Evolutionary conservation across 2,113 vertebrate species (phyloP).

Genomic region (Indri indri): DNA sequence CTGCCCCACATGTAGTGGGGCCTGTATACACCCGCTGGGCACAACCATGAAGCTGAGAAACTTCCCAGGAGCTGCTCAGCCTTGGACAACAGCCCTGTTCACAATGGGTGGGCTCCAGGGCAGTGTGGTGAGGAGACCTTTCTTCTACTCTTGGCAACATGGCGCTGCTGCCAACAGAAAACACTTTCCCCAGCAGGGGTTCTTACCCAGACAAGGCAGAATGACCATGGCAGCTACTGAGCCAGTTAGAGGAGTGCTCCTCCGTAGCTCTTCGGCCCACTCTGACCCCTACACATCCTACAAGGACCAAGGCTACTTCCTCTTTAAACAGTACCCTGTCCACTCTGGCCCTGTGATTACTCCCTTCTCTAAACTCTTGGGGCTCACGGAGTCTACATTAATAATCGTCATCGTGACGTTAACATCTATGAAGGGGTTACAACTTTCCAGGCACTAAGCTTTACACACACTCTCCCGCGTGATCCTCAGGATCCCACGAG

Average conservation of each 20-base stretch:
- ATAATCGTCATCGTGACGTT: neutral
- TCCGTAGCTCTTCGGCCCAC: neutral
- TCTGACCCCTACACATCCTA: neutral
- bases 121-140: neutral
- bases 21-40: neutral
- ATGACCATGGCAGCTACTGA: neutral
- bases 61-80: conserved; percentile 23
- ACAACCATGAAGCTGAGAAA: conserved; percentile 64
- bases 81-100: neutral
- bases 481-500: neutral
- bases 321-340: neutral
- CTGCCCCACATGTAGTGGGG: neutral
- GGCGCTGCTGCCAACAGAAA: conserved; percentile 47
- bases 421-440: neutral
- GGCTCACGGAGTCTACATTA: neutral
- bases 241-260: neutral
- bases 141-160: conserved; percentile 34
- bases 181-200: conserved; percentile 54
- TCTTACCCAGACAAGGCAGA: conserved; percentile 1
- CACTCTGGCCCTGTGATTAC: neutral
- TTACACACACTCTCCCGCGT: neutral
- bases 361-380: neutral
- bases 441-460: neutral
- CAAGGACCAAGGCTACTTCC: neutral
- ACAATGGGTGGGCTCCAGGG: neutral